These are phyloP conservation scores for Pelodytes ibericus DNA, from an alignment of 2,797 vertebrate species.

Conservation along the genomic window DNA sequence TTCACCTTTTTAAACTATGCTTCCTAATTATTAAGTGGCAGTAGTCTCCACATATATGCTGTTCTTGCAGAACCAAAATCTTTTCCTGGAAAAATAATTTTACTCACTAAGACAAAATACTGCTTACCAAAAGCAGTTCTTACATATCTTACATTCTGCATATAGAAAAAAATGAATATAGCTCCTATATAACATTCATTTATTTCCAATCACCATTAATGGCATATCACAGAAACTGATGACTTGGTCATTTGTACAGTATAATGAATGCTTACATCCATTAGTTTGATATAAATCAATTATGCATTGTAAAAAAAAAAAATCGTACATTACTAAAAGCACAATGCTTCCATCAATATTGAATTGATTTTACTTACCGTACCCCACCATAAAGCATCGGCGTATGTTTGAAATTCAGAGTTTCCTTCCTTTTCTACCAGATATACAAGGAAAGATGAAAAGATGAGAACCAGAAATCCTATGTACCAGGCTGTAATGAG, in stretches of 20 bases:
- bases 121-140: too few relatives aligned
- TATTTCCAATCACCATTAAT: slow-evolving; percentile 18
- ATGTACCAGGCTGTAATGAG: slow-evolving; percentile 99
- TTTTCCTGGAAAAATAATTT: too few relatives aligned
- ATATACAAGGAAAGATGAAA: slow-evolving; percentile 98
- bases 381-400: slow-evolving; percentile 98
- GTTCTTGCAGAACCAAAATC: too few relatives aligned
- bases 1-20: too few relatives aligned
- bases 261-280: slow-evolving; percentile 19
- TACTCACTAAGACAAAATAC: too few relatives aligned
- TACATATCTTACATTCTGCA: too few relatives aligned
- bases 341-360: slow-evolving; percentile 9
- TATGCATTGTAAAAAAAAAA: slow-evolving; percentile 8
- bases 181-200: neutral
- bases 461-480: slow-evolving; percentile 97
- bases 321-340: neutral
- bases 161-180: slow-evolving; percentile 22
- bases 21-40: too few relatives aligned
- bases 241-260: slow-evolving; percentile 20
- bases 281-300: slow-evolving; percentile 32
- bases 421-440: slow-evolving; percentile 97
- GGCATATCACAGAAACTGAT: slow-evolving; percentile 17
- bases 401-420: slow-evolving; percentile 93
- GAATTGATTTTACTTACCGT: slow-evolving; percentile 81
- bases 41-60: too few relatives aligned